Base-by-base conservation (phyloP, 2,113 vertebrate genomes). In the Lampris incognitus region DNA sequence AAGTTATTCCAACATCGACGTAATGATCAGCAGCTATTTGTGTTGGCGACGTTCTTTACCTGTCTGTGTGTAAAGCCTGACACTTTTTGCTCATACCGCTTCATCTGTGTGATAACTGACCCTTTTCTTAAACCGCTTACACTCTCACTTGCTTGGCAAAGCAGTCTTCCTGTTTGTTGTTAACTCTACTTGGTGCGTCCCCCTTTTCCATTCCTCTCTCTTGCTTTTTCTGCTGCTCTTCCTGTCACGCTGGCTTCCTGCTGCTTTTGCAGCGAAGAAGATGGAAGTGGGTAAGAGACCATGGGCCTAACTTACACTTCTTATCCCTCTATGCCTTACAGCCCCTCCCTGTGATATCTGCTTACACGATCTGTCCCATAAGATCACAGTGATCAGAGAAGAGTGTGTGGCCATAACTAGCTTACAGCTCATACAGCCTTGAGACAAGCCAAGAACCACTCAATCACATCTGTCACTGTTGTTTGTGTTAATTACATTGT, bases 251-350 rank as follows among this genome's bases (percentile, higher is more conserved):
- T 72, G 89, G 82, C 91, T 90, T 88, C 85, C 80, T 92, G 85
- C 76, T 92, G 87, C 83, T 78, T 75, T 83, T 84, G 73, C 88
- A 95, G 94, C 91, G 81, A 89, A 91, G 74, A 93, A 62, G 90
- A 95, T 95, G 94, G 84, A 91, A 83, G 87, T 91, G 64, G 91
- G 90, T 92, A 92, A 92, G 91, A 88, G 52, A 83, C 67, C 48
- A 79, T 37, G 55, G 74, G 83, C 71, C 67, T 6, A 9, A 61
- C 51, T 52, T 56, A 50, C 42, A 70, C 71, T 69, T 63, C 81
- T 69, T 41, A 56, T 61, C 62, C 42, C 8, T 37, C 55, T 50
- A 1, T 40, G 36, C 78, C 55, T 46, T 41, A 7, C 51, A 60
- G 5, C 67, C 54, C 38, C 58, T 77, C 72, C 66, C 44, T 50